Evolutionary conservation across 2,888 invertebrate species (phyloP).

Genomic region (Tethea ocularis): DNA sequence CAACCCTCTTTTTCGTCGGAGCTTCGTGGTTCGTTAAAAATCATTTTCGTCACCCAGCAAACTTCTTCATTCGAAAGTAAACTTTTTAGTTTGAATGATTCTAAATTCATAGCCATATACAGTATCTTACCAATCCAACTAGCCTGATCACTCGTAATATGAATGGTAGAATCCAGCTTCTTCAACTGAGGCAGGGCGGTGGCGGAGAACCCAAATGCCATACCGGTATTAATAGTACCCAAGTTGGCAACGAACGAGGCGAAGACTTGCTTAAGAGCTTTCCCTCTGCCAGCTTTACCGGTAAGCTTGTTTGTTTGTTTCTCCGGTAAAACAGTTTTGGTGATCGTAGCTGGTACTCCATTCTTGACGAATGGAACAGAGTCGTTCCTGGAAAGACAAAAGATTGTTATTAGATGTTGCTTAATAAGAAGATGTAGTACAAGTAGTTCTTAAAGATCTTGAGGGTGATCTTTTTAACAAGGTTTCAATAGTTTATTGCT

Average conservation of each 20-base stretch:
- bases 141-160: slow-evolving; percentile 81
- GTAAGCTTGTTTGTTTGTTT: slow-evolving; percentile 31
- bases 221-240: slow-evolving; percentile 88
- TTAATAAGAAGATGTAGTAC: no score
- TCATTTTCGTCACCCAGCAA: no score
- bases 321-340: slow-evolving; percentile 49
- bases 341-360: slow-evolving; percentile 55
- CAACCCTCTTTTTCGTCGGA: no score
- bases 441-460: no score
- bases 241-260: slow-evolving; percentile 86
- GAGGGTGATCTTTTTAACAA: no score
- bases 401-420: background rate
- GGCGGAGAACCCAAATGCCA: slow-evolving; percentile 88
- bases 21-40: no score
- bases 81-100: no score
- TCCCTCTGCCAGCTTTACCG: slow-evolving; percentile 68
- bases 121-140: slow-evolving; percentile 86
- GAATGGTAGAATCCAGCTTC: slow-evolving; percentile 73
- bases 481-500: no score
- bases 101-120: no score
- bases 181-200: slow-evolving; percentile 86
- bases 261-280: slow-evolving; percentile 81
- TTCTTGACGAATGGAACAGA: slow-evolving; percentile 70
- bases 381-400: slow-evolving; percentile 59
- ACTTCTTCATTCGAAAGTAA: no score